Base-by-base conservation (phyloP, 2,888 invertebrate species). In the Heliconius cydno region DNA sequence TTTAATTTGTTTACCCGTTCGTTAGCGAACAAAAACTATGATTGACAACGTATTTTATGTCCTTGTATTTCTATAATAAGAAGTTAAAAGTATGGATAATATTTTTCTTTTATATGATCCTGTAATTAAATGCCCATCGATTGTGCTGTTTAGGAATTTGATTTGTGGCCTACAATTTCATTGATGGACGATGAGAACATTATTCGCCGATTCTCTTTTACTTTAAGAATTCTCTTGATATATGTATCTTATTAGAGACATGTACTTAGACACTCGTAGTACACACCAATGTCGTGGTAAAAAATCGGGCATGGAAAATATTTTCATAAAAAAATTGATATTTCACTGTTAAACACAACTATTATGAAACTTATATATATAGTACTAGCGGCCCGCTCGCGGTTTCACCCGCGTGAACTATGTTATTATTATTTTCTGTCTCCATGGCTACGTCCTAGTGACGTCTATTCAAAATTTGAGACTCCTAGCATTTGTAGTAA, bases 11-110 rank as follows among this genome's bases (percentile, higher is more conserved):
- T 73, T 34, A 34, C 57, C 6, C 34, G 72, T 12, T 57, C n/a
- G 57, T 73, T 52, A n/a, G 72, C 15, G 13, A 0, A 72, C 72
- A 73, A 73, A 73, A 73, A 73, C 2, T 57, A 10, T 73, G n/a
- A 73, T 57, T 73, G 57, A n/a, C 34, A 60, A n/a, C 41, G 34
- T 34, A 3, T 28, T 28, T 28, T 57, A 73, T 15, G 22, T 15
- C n/a, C 41, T 70, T 70, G 70, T 70, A 46, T 25, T 1, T 3
- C 19, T 19, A 52, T 52, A 60, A n/a, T 60, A 3, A 60, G n/a
- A n/a, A n/a, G n/a, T 60, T n/a, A n/a, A 60, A n/a, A n/a, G 3
- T 60, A 60, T 60, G 6, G 19, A 7, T 52, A 52, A 7, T 19
- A 46, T 5, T 4, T 13, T 52, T 52, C 2, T 4, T 52, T 52